Evolutionary conservation across 2,888 invertebrate genomes (phyloP), one percentile per base, ranked within the genome.

Genomic region (Pyrocoelia pectoralis): DNA sequence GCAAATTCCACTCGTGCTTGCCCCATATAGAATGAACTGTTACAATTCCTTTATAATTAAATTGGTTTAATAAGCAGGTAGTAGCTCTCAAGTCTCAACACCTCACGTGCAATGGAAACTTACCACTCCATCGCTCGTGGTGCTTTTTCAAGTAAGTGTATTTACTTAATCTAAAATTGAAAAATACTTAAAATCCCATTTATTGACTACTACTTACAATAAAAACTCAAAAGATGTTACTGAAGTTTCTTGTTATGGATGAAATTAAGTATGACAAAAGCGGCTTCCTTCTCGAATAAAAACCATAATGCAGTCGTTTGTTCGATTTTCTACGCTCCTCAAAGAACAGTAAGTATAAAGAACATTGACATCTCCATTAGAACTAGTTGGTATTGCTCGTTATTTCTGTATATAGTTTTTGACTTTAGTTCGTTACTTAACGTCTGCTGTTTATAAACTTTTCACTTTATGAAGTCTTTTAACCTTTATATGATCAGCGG

Each of bases 261-360:
- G 33, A 50, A 53, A 75, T 74, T 72, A 70, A 70, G 72, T 73
- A 72, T 73, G 72, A 75, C 72, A 76, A 72, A 71, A 69, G 72
- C 71, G 72, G 70, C 67, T 69, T 70, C 65, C 66, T 67, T 58
- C 65, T 70, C 67, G 70, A 72, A 74, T 74, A 75, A 76, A 76
- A 76, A 75, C 72, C 68, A 69, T 73, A 59, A 65, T 61, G 52
- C 65, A 69, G 70, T 73, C 72, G 74, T 75, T 75, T 72, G 74
- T 72, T 73, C 70, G 70, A 77, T 77, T 75, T 75, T 76, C 72
- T 73, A 76, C 75, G 77, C 72, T 75, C 73, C 75, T 77, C 76
- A 74, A 61, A 62, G 70, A 59, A 55, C 70, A 68, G 66, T 69
- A 71, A 69, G 64, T 67, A 70, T 72, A 74, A 71, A 71, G 61